Evolutionary conservation across 2,113 vertebrate species (phyloP).

Genomic region (Uropsilus gracilis): DNA sequence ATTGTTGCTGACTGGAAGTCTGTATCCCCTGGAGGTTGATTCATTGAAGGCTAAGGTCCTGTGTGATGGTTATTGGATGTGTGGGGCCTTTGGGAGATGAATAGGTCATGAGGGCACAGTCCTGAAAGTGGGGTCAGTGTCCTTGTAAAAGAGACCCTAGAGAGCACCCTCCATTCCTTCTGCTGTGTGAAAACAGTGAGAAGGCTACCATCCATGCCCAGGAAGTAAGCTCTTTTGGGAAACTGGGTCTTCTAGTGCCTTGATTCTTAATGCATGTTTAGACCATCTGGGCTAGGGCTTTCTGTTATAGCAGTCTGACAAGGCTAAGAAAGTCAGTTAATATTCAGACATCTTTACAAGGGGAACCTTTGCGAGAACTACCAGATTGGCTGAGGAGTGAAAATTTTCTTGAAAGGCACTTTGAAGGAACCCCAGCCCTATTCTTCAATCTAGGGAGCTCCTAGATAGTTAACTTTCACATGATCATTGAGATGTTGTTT

Average conservation of each 20-base stretch:
- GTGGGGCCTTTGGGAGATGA: neutral
- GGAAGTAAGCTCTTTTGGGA: neutral
- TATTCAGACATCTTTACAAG: conserved; percentile 3
- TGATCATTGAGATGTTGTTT: neutral
- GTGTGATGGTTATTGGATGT: neutral
- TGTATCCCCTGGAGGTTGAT: neutral
- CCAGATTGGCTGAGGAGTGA: neutral
- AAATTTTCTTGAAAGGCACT: neutral
- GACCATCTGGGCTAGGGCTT: neutral
- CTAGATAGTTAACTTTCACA: neutral
- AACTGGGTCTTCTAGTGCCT: neutral
- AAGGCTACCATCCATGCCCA: neutral
- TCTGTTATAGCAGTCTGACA: neutral
- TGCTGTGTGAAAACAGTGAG: neutral
- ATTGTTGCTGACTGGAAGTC: neutral
- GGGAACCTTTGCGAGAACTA: neutral
- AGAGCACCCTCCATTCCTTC: neutral
- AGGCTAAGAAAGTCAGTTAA: neutral
- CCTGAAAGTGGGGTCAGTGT: neutral
- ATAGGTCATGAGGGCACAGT: neutral
- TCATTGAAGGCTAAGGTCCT: neutral
- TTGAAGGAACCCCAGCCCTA: neutral
- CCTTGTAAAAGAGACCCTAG: neutral
- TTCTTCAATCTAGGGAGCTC: neutral
- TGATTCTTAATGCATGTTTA: neutral